Conservation (phyloP, 2,113 vertebrate species). For the Cephalopholis sonnerati region DNA sequence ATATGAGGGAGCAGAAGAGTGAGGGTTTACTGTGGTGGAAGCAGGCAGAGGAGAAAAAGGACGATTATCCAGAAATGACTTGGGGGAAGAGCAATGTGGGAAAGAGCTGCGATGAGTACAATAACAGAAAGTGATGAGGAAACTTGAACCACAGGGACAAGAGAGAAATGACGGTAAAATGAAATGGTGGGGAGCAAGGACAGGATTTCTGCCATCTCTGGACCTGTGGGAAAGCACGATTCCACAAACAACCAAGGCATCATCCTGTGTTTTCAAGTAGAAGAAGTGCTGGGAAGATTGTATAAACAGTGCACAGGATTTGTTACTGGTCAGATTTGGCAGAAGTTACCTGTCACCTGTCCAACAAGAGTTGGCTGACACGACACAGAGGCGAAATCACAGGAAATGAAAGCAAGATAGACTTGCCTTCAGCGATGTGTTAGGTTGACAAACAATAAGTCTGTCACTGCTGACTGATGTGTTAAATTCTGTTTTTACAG, state of each 20-base stretch:
- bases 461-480: background rate
- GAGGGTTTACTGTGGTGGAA: constrained; percentile 13
- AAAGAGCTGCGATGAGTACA: constrained; percentile 33
- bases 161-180: constrained; percentile 12
- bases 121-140: constrained; percentile 31
- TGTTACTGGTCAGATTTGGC: background rate
- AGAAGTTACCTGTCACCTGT: background rate
- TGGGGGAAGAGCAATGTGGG: constrained; percentile 28
- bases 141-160: background rate
- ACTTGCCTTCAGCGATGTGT: background rate
- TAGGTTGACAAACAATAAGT: background rate
- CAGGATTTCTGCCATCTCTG: constrained; percentile 7
- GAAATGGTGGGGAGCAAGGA: background rate
- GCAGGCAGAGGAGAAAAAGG: constrained; percentile 16
- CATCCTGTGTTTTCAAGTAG: background rate
- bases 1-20: constrained; percentile 5
- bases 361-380: background rate
- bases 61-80: constrained; percentile 38
- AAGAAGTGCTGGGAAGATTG: background rate
- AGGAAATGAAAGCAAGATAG: background rate
- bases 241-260: background rate
- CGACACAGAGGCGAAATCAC: constrained; percentile 8
- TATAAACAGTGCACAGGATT: background rate
- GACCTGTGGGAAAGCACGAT: background rate
- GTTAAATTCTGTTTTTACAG: background rate